These are phyloP conservation scores for Dynastes grantii DNA, from an alignment of 2,888 invertebrate genomes.

Conservation along the genomic window DNA sequence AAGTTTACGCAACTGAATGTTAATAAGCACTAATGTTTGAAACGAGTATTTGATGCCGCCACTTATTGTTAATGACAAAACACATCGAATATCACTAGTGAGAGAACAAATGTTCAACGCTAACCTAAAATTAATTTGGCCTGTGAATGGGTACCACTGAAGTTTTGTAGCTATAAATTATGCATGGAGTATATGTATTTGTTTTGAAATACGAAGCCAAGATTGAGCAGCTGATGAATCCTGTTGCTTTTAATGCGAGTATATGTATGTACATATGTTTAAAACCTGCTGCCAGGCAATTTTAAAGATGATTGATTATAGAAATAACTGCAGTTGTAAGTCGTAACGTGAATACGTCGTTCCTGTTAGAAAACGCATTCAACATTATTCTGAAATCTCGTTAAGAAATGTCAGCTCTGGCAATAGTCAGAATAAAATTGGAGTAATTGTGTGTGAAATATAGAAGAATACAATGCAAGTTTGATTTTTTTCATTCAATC, in stretches of 20 bases:
- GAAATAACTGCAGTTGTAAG: too few relatives aligned
- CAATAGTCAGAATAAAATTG: too few relatives aligned
- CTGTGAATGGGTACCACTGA: neutral
- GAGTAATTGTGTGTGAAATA: too few relatives aligned
- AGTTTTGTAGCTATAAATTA: neutral
- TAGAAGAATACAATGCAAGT: too few relatives aligned
- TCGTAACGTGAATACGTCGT: too few relatives aligned
- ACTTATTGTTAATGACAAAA: neutral
- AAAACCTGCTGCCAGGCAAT: too few relatives aligned
- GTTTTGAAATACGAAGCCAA: neutral
- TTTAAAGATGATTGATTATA: too few relatives aligned
- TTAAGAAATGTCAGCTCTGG: too few relatives aligned
- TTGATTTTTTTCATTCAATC: too few relatives aligned
- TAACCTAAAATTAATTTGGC: conserved; percentile 24
- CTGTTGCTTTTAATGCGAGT: neutral
- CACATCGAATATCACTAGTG: neutral
- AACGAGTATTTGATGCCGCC: neutral
- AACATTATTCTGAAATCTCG: too few relatives aligned
- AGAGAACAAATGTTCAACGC: neutral
- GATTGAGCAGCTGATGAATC: conserved; percentile 8
- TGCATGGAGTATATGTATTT: neutral
- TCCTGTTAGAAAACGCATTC: too few relatives aligned
- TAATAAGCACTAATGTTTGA: neutral
- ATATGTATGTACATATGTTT: too few relatives aligned
- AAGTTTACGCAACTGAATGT: conserved; percentile 16